Conservation (phyloP, 2,113 vertebrate species). For the Hypanus sabinus region DNA sequence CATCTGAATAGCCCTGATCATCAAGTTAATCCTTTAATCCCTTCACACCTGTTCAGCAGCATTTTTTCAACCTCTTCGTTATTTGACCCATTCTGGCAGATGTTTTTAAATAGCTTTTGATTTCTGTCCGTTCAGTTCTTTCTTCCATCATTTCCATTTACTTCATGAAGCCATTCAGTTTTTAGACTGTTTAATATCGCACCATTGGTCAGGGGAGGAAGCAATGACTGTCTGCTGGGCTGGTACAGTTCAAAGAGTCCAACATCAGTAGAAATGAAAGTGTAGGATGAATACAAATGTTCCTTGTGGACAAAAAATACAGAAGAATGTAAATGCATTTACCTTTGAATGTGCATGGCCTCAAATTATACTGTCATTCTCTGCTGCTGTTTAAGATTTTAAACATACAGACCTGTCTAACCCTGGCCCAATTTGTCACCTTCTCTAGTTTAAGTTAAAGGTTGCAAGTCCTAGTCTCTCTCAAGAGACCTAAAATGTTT, state of each 20-base stretch:
- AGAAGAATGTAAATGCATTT: not conserved
- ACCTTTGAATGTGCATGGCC: not conserved
- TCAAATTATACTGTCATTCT: not conserved
- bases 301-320: not conserved
- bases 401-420: too few species aligned
- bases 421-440: too few species aligned
- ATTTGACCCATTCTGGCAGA: not conserved
- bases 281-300: not conserved
- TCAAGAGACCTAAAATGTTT: too few species aligned
- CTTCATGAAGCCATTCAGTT: not conserved
- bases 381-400: not conserved
- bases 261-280: not conserved
- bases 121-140: not conserved
- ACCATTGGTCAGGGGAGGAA: not conserved
- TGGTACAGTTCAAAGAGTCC: not conserved
- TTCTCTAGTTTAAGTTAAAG: too few species aligned
- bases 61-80: slow-evolving; percentile 12
- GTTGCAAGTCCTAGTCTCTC: too few species aligned
- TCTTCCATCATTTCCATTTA: not conserved
- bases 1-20: not conserved
- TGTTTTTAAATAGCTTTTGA: not conserved
- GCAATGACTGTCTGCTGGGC: not conserved
- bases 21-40: slow-evolving; percentile 10
- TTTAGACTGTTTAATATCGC: not conserved
- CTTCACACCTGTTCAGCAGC: slow-evolving; percentile 8